Percentiles rank a stretch among this genome's conserved stretches.
Evolutionary conservation across 2,113 vertebrate genomes (phyloP).

Genomic region (Ibidorhyncha struthersii): DNA sequence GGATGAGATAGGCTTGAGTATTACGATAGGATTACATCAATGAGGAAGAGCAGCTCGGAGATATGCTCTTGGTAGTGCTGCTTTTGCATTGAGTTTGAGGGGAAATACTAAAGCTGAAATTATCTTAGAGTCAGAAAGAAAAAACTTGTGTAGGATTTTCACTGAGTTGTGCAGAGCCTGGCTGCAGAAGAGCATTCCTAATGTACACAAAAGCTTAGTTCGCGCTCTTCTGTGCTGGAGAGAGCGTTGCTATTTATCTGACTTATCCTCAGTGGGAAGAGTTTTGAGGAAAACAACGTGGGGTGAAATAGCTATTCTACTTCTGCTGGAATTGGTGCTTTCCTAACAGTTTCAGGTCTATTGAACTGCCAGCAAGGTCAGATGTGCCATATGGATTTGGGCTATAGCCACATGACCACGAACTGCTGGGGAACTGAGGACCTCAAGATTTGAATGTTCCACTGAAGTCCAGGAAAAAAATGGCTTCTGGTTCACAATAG

Average conservation of each 20-base stretch:
- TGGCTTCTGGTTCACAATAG: neutral
- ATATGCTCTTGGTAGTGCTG: neutral
- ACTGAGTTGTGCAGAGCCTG: neutral
- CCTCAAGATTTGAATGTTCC: neutral
- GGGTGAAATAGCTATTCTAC: neutral
- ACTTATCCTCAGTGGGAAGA: neutral
- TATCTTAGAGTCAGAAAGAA: neutral
- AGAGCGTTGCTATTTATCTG: neutral
- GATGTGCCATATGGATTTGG: neutral
- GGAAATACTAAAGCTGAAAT: neutral
- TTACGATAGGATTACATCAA: neutral
- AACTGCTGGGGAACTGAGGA: neutral
- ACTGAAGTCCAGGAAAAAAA: neutral
- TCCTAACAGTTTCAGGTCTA: neutral
- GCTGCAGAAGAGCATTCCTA: neutral
- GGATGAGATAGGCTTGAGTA: neutral
- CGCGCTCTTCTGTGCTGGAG: neutral
- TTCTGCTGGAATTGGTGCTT: neutral
- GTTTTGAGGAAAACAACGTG: neutral
- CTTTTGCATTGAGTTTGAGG: neutral
- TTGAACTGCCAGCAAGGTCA: neutral
- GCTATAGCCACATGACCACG: neutral
- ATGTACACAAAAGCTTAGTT: neutral
- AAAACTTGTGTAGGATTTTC: neutral
- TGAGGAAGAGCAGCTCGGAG: neutral